These are phyloP conservation scores for Lophura nycthemera DNA, from an alignment of 2,113 vertebrate genomes.

Conservation along the genomic window DNA sequence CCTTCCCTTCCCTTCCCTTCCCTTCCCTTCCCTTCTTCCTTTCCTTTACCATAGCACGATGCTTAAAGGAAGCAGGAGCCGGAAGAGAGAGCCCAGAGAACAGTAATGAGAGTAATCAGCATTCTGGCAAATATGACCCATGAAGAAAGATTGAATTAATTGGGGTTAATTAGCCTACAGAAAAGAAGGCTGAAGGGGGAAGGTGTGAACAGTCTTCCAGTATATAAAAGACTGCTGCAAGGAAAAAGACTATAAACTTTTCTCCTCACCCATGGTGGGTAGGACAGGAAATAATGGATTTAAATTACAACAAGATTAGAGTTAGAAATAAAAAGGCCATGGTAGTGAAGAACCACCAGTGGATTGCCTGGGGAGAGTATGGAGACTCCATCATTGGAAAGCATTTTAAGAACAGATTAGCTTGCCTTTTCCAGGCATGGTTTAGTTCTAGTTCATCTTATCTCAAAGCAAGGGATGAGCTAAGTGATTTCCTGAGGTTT, in stretches of 20 bases:
- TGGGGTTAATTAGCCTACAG: neutral
- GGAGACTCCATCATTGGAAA: neutral
- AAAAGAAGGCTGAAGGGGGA: neutral
- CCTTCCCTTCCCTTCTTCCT: too few relatives aligned
- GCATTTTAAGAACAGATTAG: neutral
- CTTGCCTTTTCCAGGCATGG: neutral
- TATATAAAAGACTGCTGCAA: conserved; percentile 25
- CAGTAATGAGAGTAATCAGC: neutral
- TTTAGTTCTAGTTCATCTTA: neutral
- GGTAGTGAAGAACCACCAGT: neutral
- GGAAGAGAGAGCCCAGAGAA: neutral
- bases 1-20: too few relatives aligned
- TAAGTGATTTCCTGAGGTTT: neutral
- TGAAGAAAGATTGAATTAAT: neutral
- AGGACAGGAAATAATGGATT: conserved; percentile 3
- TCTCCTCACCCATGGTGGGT: neutral
- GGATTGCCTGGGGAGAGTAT: neutral
- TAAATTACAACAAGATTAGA: neutral
- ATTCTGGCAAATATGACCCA: neutral
- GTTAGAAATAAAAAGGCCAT: neutral
- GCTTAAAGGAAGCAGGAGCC: neutral
- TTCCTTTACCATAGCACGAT: neutral
- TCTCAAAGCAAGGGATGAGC: neutral
- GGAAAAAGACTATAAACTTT: conserved; percentile 19
- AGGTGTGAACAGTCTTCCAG: neutral